Evolutionary conservation across 92 coral and sea anemone species (phyloP).

Genomic region (Scolanthus callimorphus): DNA sequence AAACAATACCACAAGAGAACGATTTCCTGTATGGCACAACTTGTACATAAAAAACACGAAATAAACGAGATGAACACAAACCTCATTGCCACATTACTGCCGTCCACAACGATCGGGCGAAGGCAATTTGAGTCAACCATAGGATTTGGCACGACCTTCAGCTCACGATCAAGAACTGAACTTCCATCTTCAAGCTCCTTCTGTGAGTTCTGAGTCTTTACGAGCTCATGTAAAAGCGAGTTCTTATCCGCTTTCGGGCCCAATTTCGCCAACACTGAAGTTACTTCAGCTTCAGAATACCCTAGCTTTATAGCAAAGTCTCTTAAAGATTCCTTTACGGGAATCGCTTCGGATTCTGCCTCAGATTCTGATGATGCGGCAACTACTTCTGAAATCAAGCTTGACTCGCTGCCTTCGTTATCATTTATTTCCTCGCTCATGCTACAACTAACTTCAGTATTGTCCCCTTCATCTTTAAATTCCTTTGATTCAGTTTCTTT

Average conservation of each 20-base stretch:
- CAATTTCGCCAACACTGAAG: conserved; percentile 67
- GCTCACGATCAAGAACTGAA: conserved; percentile 18
- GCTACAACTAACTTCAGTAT: too few relatives aligned
- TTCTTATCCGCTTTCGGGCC: conserved; percentile 85
- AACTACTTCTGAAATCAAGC: too few relatives aligned
- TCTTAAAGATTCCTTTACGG: too few relatives aligned
- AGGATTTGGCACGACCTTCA: neutral
- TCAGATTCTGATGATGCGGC: too few relatives aligned
- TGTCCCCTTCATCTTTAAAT: neutral
- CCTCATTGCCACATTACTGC: conserved; percentile 99
- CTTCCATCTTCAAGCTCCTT: conserved; percentile 95
- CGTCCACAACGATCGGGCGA: conserved; percentile 91
- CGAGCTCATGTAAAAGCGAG: conserved; percentile 67
- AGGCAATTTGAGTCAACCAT: conserved; percentile 66
- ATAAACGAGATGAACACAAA: too few relatives aligned
- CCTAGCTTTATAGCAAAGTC: conserved; percentile 88
- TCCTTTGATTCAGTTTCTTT: neutral
- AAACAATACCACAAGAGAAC: too few relatives aligned
- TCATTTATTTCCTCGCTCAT: too few relatives aligned
- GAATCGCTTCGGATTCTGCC: too few relatives aligned
- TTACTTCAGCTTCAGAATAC: conserved; percentile 65
- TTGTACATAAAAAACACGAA: too few relatives aligned
- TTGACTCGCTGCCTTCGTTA: too few relatives aligned
- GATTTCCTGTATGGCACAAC: conserved; percentile 15
- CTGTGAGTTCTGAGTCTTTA: conserved; percentile 77